Evolutionary conservation across 2,113 vertebrate genomes (phyloP).

Genomic region (Clinocottus analis): DNA sequence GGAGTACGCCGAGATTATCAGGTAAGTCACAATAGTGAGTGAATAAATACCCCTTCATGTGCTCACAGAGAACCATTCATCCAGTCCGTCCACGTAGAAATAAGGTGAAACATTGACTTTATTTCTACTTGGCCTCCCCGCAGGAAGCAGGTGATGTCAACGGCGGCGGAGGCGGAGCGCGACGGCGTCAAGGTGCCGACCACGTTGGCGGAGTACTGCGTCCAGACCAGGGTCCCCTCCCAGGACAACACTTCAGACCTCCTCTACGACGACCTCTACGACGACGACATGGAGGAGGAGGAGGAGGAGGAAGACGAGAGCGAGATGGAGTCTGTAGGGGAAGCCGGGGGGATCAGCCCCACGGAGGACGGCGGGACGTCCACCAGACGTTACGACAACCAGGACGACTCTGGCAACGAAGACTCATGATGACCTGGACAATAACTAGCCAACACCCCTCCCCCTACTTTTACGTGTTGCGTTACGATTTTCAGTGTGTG

Average conservation of each 20-base stretch:
- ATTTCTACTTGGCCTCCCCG: fast-evolving
- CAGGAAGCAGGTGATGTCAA: conserved; percentile 97
- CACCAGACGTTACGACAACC: conserved; percentile 93
- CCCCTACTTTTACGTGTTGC: conserved; percentile 37
- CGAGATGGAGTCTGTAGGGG: conserved; percentile 91
- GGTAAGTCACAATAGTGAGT: conserved; percentile 77
- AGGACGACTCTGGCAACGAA: conserved; percentile 98
- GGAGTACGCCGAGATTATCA: conserved; percentile 97
- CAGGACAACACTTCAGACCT: conserved; percentile 99
- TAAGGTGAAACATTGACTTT: neutral
- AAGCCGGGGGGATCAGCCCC: conserved; percentile 88
- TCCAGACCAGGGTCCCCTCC: conserved; percentile 99
- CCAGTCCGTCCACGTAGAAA: neutral
- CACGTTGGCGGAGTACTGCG: conserved; percentile 97
- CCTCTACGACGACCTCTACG: conserved; percentile 97
- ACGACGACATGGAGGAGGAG: conserved; percentile 96
- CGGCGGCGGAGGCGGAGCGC: conserved; percentile 95
- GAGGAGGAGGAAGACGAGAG: conserved; percentile 91
- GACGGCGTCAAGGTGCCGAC: conserved; percentile 98
- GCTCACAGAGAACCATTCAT: neutral
- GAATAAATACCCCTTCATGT: no score
- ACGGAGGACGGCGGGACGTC: conserved; percentile 90
- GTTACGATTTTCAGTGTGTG: conserved; percentile 33
- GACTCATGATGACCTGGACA: conserved; percentile 90
- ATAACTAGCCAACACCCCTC: conserved; percentile 41